Percentiles rank a stretch among this genome's conserved stretches.
Conservation (phyloP, 1,140 invertebrate species). For the Magallana ariakensis region DNA sequence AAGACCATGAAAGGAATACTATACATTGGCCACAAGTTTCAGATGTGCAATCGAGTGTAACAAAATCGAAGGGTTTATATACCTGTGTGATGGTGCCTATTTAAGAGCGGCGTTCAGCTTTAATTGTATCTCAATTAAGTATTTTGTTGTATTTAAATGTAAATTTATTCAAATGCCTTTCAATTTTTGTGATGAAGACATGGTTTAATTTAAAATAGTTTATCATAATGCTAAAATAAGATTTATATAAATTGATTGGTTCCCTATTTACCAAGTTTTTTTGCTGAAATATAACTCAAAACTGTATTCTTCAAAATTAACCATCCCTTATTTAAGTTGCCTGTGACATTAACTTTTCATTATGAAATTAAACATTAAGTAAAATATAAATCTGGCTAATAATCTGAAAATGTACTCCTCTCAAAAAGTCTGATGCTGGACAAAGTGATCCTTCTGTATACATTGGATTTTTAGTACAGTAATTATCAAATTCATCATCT, state of each 20-base stretch:
- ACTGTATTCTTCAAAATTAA: background rate
- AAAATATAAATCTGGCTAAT: background rate
- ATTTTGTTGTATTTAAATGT: conserved; percentile 1
- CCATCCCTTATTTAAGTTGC: background rate
- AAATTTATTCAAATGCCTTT: background rate
- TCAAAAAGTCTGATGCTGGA: background rate
- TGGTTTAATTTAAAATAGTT: background rate
- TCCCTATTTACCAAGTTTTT: background rate
- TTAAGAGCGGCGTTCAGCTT: background rate
- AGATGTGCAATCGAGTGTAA: background rate
- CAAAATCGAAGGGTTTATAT: background rate
- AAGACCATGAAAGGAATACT: no score
- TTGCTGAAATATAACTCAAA: background rate
- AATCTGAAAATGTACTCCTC: background rate
- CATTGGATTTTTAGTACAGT: background rate
- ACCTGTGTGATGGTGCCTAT: background rate
- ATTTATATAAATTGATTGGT: background rate
- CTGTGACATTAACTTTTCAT: background rate
- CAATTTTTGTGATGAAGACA: background rate
- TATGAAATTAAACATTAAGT: background rate
- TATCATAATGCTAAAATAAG: background rate
- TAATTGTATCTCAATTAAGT: background rate
- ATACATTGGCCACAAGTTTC: background rate
- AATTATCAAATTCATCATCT: background rate
- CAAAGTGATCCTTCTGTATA: background rate